These are phyloP conservation scores for Agrochola litura DNA, from an alignment of 2,888 invertebrate genomes.

Conservation along the genomic window DNA sequence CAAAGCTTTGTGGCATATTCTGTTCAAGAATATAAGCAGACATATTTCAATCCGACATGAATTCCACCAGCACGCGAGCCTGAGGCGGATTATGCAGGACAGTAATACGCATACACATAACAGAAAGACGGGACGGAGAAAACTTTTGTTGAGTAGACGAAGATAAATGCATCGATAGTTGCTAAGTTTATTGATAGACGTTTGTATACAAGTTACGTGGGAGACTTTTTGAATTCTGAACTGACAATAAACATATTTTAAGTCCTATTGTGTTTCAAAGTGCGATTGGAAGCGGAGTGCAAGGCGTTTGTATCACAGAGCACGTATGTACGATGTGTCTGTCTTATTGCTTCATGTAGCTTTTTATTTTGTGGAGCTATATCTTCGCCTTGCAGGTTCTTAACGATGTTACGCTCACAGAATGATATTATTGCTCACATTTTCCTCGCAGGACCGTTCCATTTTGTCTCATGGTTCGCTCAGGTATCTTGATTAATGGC, in stretches of 20 bases:
- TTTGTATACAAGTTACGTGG: constrained; percentile 68
- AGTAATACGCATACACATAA: constrained; percentile 77
- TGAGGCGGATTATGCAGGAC: constrained; percentile 87
- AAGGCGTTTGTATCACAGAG: constrained; percentile 69
- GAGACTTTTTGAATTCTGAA: constrained; percentile 74
- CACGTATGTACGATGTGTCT: constrained; percentile 83
- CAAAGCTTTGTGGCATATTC: constrained; percentile 89
- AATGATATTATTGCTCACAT: constrained; percentile 77
- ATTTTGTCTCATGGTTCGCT: constrained; percentile 54
- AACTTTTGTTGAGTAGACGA: constrained; percentile 75
- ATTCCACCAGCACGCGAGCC: constrained; percentile 88
- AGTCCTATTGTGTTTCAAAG: constrained; percentile 68
- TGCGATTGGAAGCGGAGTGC: constrained; percentile 63
- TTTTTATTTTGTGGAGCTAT: constrained; percentile 76
- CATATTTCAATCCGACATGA: constrained; percentile 89
- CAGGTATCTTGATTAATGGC: constrained; percentile 63
- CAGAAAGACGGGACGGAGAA: constrained; percentile 75
- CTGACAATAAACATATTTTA: constrained; percentile 80
- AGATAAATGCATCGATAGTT: constrained; percentile 71
- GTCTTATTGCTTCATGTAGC: constrained; percentile 75
- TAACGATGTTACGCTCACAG: constrained; percentile 74
- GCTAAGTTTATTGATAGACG: constrained; percentile 66
- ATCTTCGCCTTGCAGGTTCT: constrained; percentile 72
- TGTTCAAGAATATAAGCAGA: constrained; percentile 89
- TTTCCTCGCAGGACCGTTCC: constrained; percentile 60